phyloP scores from a whole-genome alignment of 2,797 vertebrate genomes.

The Eulemur coronatus region DNA sequence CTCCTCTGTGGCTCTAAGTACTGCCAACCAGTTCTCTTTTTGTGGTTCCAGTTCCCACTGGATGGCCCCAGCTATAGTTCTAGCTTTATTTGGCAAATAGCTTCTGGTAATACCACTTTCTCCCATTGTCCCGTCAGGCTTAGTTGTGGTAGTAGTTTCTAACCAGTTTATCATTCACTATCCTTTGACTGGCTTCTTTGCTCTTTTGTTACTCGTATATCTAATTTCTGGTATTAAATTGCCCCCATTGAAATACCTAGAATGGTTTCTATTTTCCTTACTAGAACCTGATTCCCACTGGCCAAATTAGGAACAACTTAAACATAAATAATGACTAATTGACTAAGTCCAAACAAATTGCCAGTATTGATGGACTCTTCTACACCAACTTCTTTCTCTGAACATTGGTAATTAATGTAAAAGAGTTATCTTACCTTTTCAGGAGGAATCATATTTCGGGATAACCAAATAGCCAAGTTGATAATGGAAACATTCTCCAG shows the following conservation, averaged over 20 bases:
- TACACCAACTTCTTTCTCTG: background rate
- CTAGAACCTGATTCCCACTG: background rate
- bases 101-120: background rate
- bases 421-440: background rate
- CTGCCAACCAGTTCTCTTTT: background rate
- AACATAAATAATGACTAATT: background rate
- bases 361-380: background rate
- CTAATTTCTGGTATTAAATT: background rate
- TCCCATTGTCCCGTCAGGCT: too few relatives aligned
- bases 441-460: background rate
- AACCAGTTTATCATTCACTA: background rate
- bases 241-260: background rate
- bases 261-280: background rate
- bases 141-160: background rate
- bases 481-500: background rate
- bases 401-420: background rate
- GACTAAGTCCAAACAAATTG: background rate
- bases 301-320: background rate
- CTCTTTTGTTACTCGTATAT: background rate
- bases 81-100: background rate
- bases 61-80: background rate
- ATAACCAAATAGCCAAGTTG: background rate
- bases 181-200: background rate
- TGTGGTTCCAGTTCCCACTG: background rate
- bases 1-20: background rate